Evolutionary conservation across 2,113 vertebrate genomes (phyloP).

Genomic region (Vulpes ferrilata): DNA sequence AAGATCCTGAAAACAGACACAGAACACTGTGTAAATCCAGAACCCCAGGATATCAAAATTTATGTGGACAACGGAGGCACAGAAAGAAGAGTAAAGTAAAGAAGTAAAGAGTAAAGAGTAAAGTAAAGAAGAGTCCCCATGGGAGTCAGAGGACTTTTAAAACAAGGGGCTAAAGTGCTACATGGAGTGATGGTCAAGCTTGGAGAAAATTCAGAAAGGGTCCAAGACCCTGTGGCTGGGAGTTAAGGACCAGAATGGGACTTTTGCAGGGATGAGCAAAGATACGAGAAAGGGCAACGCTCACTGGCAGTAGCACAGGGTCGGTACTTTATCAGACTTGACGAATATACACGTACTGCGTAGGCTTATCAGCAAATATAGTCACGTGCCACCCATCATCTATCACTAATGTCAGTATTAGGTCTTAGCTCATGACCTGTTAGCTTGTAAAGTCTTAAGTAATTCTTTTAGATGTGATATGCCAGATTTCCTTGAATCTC

Average conservation of each 20-base stretch:
- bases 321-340: not conserved
- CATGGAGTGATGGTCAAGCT: rapidly evolving
- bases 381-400: not conserved
- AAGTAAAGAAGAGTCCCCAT: rapidly evolving
- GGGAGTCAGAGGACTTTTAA: not conserved
- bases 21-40: not conserved
- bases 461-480: not conserved
- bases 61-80: not conserved
- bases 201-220: not conserved
- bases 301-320: not conserved
- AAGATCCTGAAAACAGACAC: not conserved
- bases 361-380: not conserved
- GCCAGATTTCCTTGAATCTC: not conserved
- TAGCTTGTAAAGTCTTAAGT: not conserved
- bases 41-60: not conserved
- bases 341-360: too few species aligned
- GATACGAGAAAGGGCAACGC: not conserved
- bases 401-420: not conserved
- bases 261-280: not conserved
- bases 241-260: not conserved
- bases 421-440: not conserved
- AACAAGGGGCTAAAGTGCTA: not conserved
- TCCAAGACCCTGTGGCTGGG: not conserved
- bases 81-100: too few species aligned
- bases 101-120: too few species aligned